Conservation (phyloP, 2,888 invertebrate genomes). For the Ichneumon xanthorius region DNA sequence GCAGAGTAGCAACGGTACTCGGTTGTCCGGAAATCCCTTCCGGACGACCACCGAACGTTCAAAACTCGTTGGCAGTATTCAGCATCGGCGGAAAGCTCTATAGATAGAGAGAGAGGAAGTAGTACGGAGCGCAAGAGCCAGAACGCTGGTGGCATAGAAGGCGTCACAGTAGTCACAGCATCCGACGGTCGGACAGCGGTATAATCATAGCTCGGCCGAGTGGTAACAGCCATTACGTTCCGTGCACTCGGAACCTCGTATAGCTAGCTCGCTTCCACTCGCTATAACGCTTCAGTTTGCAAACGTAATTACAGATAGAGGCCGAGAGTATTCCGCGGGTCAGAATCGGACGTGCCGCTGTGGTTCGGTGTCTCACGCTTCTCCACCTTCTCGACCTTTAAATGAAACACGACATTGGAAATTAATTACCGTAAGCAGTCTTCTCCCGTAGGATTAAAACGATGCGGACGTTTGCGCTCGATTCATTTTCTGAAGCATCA, state of each 20-base stretch:
- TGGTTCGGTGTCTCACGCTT: not conserved
- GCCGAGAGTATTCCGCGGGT: constrained; percentile 47
- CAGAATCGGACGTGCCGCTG: constrained; percentile 6
- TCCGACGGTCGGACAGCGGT: constrained; percentile 60
- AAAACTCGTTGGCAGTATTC: constrained; percentile 41
- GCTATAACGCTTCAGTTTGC: constrained; percentile 40
- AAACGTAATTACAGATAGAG: constrained; percentile 63
- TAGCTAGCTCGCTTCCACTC: constrained; percentile 23
- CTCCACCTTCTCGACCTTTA: not conserved
- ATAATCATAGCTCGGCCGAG: constrained; percentile 63
- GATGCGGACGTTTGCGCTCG: not conserved
- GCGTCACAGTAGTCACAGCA: constrained; percentile 51
- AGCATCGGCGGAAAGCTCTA: constrained; percentile 25
- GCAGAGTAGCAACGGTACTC: constrained; percentile 29
- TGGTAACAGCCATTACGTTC: constrained; percentile 59
- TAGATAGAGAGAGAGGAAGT: constrained; percentile 30
- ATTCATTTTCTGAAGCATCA: not conserved
- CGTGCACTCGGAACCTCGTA: constrained; percentile 55
- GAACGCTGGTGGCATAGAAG: constrained; percentile 27
- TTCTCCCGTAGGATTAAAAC: not conserved
- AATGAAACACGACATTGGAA: constrained; percentile 26
- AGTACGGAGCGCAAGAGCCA: constrained; percentile 5
- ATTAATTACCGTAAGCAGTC: not conserved
- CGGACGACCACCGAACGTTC: constrained; percentile 43
- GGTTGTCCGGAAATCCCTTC: constrained; percentile 42